Percentiles rank a stretch among this genome's conserved stretches.
phyloP scores from a whole-genome alignment of 1,140 invertebrate species.

The Macrocentrus cingulum region DNA sequence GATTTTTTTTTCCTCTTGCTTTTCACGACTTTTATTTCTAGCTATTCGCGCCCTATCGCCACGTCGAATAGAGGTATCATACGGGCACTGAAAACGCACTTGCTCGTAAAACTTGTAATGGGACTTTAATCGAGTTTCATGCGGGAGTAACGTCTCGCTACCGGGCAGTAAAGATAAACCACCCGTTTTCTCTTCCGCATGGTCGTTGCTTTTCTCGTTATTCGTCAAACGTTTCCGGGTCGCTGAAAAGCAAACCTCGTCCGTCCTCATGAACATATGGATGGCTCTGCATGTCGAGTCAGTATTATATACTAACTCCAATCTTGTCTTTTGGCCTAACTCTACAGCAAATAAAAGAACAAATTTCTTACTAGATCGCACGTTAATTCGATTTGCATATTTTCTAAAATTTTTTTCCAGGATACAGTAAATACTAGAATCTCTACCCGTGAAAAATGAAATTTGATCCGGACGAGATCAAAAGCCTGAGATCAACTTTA shows the following conservation, averaged over 20 bases:
- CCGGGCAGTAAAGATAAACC: constrained; percentile 47
- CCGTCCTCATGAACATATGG: constrained; percentile 13
- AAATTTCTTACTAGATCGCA: no score
- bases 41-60: constrained; percentile 1
- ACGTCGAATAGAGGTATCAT: constrained; percentile 2
- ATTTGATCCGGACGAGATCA: no score
- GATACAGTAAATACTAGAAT: no score
- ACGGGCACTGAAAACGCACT: constrained; percentile 29
- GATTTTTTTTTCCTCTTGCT: constrained; percentile 3
- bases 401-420: no score
- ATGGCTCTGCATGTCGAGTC: no score
- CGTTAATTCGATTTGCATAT: no score
- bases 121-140: constrained; percentile 51
- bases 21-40: not conserved
- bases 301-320: no score
- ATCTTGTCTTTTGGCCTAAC: no score
- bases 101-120: constrained; percentile 47
- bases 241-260: constrained; percentile 30
- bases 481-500: no score
- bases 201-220: constrained; percentile 15
- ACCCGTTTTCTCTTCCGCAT: constrained; percentile 11
- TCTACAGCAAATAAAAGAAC: no score
- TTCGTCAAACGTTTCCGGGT: constrained; percentile 6
- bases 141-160: constrained; percentile 40
- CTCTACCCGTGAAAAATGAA: no score